phyloP scores from a whole-genome alignment of 2,888 invertebrate genomes.

The Enoplolaimus lenunculus region DNA sequence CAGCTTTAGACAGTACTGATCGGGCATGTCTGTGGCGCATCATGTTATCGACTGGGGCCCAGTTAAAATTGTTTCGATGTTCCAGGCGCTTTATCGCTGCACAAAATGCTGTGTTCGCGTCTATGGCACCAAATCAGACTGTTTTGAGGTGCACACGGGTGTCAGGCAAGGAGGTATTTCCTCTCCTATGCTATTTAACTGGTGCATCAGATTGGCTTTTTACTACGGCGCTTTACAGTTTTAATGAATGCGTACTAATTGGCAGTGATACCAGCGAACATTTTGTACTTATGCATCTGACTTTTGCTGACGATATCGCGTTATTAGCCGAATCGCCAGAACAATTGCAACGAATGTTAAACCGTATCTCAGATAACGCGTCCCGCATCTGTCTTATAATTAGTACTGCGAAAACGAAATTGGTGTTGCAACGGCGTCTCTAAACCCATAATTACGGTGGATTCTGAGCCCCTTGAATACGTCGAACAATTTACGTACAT shows the following conservation, averaged over 20 bases:
- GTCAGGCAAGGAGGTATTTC: not conserved
- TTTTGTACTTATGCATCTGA: not conserved
- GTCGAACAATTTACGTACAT: too few species aligned
- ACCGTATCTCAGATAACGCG: too few species aligned
- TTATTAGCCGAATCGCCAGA: too few species aligned
- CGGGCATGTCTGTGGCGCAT: not conserved
- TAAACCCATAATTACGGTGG: too few species aligned
- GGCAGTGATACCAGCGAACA: not conserved
- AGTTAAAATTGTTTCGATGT: not conserved
- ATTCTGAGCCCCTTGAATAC: too few species aligned
- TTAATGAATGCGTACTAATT: not conserved
- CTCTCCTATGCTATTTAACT: not conserved
- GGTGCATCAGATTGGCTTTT: too few species aligned
- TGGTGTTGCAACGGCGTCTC: too few species aligned
- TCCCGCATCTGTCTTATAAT: too few species aligned
- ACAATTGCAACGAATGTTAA: too few species aligned
- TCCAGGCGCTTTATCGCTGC: not conserved
- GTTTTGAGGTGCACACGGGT: not conserved
- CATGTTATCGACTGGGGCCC: not conserved
- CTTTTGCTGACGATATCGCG: not conserved
- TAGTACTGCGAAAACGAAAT: too few species aligned
- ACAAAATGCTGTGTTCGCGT: not conserved
- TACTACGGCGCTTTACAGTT: not conserved
- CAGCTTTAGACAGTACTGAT: not conserved
- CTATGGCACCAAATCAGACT: not conserved